phyloP scores from a whole-genome alignment of 2,113 vertebrate genomes.

The Danio rerio region DNA sequence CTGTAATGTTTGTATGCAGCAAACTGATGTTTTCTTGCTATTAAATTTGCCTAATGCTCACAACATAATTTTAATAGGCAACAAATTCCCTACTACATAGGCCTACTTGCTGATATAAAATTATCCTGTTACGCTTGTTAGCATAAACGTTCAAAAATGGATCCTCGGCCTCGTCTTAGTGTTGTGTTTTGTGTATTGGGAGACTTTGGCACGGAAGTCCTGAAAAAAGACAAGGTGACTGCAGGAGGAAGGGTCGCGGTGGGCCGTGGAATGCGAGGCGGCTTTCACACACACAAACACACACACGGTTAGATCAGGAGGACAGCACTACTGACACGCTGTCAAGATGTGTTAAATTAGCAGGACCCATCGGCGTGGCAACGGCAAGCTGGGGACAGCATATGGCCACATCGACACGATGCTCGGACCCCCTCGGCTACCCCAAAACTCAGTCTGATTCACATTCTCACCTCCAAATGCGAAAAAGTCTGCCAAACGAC shows the following conservation, averaged over 20 bases:
- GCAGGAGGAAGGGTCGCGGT: slow-evolving; percentile 66
- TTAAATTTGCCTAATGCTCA: no score
- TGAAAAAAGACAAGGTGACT: slow-evolving; percentile 76
- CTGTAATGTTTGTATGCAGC: no score
- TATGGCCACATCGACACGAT: slow-evolving; percentile 72
- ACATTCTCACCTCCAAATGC: slow-evolving; percentile 47
- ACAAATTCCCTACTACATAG: no score
- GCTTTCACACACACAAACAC: slow-evolving; percentile 60
- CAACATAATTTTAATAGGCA: no score
- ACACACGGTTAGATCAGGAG: slow-evolving; percentile 68
- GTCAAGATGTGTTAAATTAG: slow-evolving; percentile 84
- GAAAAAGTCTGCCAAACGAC: not conserved
- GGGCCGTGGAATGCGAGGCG: slow-evolving; percentile 73
- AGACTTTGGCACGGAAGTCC: slow-evolving; percentile 66
- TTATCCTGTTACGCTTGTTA: no score
- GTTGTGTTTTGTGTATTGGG: slow-evolving; percentile 47
- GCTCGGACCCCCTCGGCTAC: slow-evolving; percentile 43
- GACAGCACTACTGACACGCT: slow-evolving; percentile 81
- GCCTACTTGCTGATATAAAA: no score
- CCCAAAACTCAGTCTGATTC: slow-evolving; percentile 43
- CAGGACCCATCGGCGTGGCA: slow-evolving; percentile 74
- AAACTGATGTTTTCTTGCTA: no score
- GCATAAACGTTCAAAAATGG: no score
- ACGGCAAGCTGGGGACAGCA: slow-evolving; percentile 83
- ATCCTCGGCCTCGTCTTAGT: not conserved